A percentile compares a stretch with the other conserved stretches of the same genome.
Conservation (phyloP, 1,140 invertebrate genomes). For the Penaeus chinensis region DNA sequence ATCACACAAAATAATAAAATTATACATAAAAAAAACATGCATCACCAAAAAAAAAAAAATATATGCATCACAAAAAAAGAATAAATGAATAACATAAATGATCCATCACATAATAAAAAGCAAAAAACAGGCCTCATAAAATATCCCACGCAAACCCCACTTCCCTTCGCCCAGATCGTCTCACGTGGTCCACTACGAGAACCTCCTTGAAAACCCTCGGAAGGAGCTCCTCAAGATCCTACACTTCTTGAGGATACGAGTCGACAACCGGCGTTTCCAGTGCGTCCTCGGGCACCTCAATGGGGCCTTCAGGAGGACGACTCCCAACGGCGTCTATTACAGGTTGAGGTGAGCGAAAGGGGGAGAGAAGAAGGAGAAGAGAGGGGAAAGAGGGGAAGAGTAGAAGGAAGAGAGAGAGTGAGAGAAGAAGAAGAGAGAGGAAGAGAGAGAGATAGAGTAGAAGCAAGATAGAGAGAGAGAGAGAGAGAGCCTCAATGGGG, state of each 20-base stretch:
- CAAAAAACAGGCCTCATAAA: not conserved
- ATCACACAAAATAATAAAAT: too few species aligned
- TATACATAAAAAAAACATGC: too few species aligned
- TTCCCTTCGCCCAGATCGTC: not conserved
- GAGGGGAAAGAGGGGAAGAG: not conserved
- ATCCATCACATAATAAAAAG: not conserved
- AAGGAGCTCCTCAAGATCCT: conserved; percentile 44
- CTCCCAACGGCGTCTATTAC: conserved; percentile 45
- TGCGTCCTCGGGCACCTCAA: conserved; percentile 44
- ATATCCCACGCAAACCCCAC: too few species aligned
- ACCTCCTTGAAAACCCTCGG: conserved; percentile 37
- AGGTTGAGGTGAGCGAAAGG: conserved; percentile 29
- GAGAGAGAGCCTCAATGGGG: conserved; percentile 34
- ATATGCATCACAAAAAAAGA: too few species aligned
- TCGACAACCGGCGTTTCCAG: conserved; percentile 33
- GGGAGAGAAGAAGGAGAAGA: not conserved
- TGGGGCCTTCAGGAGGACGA: conserved; percentile 50
- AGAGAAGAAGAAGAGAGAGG: too few species aligned
- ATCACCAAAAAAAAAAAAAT: too few species aligned
- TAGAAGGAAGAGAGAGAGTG: too few species aligned
- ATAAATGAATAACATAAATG: not conserved
- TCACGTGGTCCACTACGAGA: conserved; percentile 55
- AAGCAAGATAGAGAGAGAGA: too few species aligned
- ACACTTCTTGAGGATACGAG: conserved; percentile 46
- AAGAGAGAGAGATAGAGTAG: too few species aligned